Evolutionary conservation across 1,140 invertebrate species (phyloP), one percentile per base, ranked within the genome.

Genomic region (Drosophila cardini): DNA sequence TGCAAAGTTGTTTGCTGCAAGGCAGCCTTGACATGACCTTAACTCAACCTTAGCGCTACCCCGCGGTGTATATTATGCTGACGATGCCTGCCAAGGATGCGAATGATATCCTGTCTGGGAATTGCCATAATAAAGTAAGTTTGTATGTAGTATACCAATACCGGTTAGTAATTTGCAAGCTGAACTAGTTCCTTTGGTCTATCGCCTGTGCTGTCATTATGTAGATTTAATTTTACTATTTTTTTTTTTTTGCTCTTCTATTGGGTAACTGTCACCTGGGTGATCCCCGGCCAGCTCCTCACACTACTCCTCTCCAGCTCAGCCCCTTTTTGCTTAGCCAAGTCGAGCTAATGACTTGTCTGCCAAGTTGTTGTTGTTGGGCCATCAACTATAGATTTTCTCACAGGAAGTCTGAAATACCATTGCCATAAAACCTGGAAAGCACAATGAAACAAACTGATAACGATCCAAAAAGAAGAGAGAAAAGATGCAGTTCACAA

Each of bases 121-220:
- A 89, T 83, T 75, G 84, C 84, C 80, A 53, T 11, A 4, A 40
- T 11, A 6, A 26, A 26, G 21, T 26, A 26, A 26, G 21, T 26
- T 26, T 5, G 21, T 26, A 5, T 26, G 21, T 65, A 73, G 34
- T n/a, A 0, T 69, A 32, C 71, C 73, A 80, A 72, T 89, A 89
- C 84, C 84, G 86, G 84, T 84, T 89, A 71, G 52, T 90, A 80
- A 89, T 84, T 89, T 89, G 84, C 85, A 57, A 89, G 68, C 80
- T 78, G 84, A 87, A 87, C 84, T 87, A 87, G 84, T 87, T 87
- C 79, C 60, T 56, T 62, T 4, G 15, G 32, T 26, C 21, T 26
- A 3, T 26, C 21, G 16, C 16, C 40, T 67, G 40, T 57, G 21
- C 45, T 86, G 78, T 86, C 82, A 86, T 86, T 89, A 87, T 87